A percentile compares a stretch with the other conserved stretches of the same genome.
phyloP scores from a whole-genome alignment of 2,113 vertebrate species.

The Gasterosteus aculeatus region DNA sequence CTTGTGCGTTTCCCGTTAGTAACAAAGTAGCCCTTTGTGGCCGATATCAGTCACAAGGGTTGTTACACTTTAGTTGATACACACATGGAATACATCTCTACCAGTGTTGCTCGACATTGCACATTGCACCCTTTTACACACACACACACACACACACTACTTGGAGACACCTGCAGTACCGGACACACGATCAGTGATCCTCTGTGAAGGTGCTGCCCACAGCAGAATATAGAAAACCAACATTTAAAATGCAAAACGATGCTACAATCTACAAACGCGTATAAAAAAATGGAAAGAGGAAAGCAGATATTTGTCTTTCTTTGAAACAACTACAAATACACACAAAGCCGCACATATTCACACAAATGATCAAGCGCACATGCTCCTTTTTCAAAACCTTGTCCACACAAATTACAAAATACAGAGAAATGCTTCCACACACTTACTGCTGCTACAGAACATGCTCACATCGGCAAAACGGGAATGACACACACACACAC shows the following conservation, averaged over 20 bases:
- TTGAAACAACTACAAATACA: background rate
- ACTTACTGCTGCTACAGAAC: conserved; percentile 14
- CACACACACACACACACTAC: conserved; percentile 14
- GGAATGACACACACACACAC: conserved; percentile 23
- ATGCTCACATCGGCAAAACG: conserved; percentile 46
- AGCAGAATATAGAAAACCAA: conserved; percentile 9
- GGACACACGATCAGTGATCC: conserved; percentile 21
- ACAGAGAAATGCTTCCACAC: conserved; percentile 27
- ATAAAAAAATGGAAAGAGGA: background rate
- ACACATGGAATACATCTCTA: conserved; percentile 48
- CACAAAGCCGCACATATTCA: background rate
- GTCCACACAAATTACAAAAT: conserved; percentile 12
- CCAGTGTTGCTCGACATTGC: no score
- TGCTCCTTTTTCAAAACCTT: background rate
- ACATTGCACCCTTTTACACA: conserved; percentile 2
- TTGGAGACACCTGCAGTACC: conserved; percentile 43
- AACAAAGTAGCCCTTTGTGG: conserved; percentile 68
- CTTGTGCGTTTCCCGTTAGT: conserved; percentile 58
- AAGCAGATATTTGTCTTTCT: background rate
- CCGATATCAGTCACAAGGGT: conserved; percentile 64
- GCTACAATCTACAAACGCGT: background rate
- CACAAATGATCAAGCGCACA: conserved; percentile 6
- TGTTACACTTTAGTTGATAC: conserved; percentile 55
- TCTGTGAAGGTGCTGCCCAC: background rate
- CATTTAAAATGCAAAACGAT: background rate